Evolutionary conservation across 1,140 invertebrate species (phyloP), one percentile per base, ranked within the genome.

Genomic region (Listronotus bonariensis): DNA sequence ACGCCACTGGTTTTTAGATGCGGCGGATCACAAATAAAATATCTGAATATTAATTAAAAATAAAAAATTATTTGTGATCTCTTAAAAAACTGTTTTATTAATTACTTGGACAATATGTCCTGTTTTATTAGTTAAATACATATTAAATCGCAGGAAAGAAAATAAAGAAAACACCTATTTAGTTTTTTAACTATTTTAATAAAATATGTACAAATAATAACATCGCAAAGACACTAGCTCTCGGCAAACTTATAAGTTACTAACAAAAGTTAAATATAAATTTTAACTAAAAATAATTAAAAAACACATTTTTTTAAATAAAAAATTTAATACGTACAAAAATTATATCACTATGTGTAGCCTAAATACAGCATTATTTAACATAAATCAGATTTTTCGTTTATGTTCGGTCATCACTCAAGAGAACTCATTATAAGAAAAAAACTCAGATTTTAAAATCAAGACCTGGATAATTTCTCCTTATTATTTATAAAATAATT

Each of bases 171-270:
- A n/a, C n/a, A n/a, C n/a, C n/a, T n/a, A 20, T 9, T 20, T 20
- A 55, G 18, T 32, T 62, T 26, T 62, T 45, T 53, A 36, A 62
- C 36, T 40, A 36, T 40, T 53, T 62, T 62, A 53, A 62, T 53
- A 62, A 62, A 62, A 62, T 62, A 62, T 62, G 18, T 62, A 62
- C 49, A 62, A 62, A 62, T 53, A 52, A 62, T 53, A 62, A 54
- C 51, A 60, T 40, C 32, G 20, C 52, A 62, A 62, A 31, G n/a
- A 45, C 15, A 38, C 17, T 53, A 43, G 59, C 51, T 14, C 31
- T 62, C 31, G 20, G 18, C 18, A 48, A 55, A 55, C 40, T 7
- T 15, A 46, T 15, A 5, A 38, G 10, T 15, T 46, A n/a, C 43
- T 46, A 58, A 45, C 17, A 58, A 46, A 46, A 46, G 36, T 46